These are phyloP conservation scores for Anoplolepis gracilipes DNA, from an alignment of 1,140 invertebrate species.

Conservation along the genomic window DNA sequence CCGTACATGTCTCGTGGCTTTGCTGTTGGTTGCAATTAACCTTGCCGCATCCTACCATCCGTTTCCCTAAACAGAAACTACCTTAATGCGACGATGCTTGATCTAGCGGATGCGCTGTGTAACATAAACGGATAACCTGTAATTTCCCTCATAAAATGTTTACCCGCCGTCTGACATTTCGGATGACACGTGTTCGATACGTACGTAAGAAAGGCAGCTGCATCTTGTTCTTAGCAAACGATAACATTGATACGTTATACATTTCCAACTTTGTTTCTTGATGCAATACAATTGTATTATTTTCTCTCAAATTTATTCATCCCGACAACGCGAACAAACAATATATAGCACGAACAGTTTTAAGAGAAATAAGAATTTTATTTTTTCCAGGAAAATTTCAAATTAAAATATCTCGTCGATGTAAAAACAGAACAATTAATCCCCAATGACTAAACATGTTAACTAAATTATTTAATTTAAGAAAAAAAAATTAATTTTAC, in stretches of 20 bases:
- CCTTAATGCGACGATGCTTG: conserved; percentile 55
- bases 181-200: conserved; percentile 22
- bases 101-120: conserved; percentile 39
- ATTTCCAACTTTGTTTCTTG: background rate
- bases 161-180: conserved; percentile 34
- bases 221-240: background rate
- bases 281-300: background rate
- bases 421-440: background rate
- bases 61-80: conserved; percentile 51
- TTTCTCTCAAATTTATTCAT: background rate
- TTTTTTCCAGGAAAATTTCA: background rate
- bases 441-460: background rate
- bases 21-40: conserved; percentile 66
- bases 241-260: background rate
- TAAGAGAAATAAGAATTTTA: conserved; percentile 1
- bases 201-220: background rate
- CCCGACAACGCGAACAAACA: background rate
- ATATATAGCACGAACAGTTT: no score
- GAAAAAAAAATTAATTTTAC: background rate
- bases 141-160: conserved; percentile 58
- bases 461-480: background rate
- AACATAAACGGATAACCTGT: conserved; percentile 44
- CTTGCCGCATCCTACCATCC: conserved; percentile 35
- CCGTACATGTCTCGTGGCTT: conserved; percentile 32
- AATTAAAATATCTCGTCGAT: background rate